phyloP scores from a whole-genome alignment of 2,797 vertebrate species.

The Lagocephalus sceleratus region DNA sequence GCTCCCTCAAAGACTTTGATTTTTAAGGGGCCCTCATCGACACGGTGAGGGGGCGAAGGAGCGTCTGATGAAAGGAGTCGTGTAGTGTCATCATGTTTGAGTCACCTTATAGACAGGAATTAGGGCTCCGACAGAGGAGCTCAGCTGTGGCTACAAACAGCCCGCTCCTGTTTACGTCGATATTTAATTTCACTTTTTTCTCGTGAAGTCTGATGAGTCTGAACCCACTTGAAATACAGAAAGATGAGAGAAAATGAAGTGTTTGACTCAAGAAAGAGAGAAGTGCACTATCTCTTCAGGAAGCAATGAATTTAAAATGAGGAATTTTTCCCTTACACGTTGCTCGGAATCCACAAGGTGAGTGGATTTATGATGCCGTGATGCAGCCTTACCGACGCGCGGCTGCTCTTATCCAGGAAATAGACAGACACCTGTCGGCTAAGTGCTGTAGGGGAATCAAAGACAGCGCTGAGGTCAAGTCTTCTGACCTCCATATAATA shows the following conservation, averaged over 20 bases:
- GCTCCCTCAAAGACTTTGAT: conserved; percentile 18
- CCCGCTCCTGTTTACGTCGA: not conserved
- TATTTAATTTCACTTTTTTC: not conserved
- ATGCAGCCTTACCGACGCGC: too few species aligned
- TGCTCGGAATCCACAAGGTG: not conserved
- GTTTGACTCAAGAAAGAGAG: not conserved
- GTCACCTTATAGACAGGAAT: conserved; percentile 5
- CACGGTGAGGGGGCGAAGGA: not conserved
- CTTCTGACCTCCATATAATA: conserved; percentile 9
- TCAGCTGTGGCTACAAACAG: conserved; percentile 7
- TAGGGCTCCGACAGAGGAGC: not conserved
- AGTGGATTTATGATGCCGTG: not conserved
- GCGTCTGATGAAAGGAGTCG: conserved; percentile 12
- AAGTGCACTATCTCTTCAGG: conserved; percentile 1
- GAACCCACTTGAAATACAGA: not conserved
- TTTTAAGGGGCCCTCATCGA: conserved; percentile 13
- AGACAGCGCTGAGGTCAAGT: not conserved
- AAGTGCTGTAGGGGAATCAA: not conserved
- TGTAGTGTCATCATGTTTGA: conserved; percentile 10
- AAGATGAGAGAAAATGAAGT: conserved; percentile 5
- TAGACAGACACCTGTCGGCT: not conserved
- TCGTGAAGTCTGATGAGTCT: conserved; percentile 1
- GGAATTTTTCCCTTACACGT: conserved; percentile 7
- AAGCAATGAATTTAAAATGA: conserved; percentile 26
- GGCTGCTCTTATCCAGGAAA: not conserved